Conservation (phyloP, 2,888 invertebrate genomes). For the Ditylenchus weischeri region DNA sequence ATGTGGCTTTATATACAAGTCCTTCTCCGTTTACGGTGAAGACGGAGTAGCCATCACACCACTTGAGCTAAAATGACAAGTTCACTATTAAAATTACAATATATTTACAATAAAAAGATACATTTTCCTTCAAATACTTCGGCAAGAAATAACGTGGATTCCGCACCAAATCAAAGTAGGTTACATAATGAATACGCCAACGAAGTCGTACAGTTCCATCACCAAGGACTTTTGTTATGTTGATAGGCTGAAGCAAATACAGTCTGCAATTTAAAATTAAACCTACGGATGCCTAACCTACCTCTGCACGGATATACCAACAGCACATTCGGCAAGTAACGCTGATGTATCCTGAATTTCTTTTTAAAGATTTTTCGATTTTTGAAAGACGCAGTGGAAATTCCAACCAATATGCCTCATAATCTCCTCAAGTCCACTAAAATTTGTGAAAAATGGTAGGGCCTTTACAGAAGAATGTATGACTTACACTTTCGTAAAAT, state of each 20-base stretch:
- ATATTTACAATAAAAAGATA: conserved; percentile 12
- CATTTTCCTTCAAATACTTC: conserved; percentile 25
- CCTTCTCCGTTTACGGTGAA: conserved; percentile 55
- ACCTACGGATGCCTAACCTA: conserved; percentile 15
- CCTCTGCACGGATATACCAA: conserved; percentile 50
- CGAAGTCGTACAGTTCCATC: conserved; percentile 56
- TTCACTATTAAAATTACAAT: background rate
- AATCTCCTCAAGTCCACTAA: conserved; percentile 42
- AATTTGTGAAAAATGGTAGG: conserved; percentile 8
- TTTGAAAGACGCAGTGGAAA: background rate
- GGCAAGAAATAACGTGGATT: conserved; percentile 12
- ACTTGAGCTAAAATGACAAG: conserved; percentile 41
- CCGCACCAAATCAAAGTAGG: conserved; percentile 24
- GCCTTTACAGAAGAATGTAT: background rate
- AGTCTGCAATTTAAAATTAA: background rate
- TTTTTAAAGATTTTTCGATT: no score
- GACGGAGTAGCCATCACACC: conserved; percentile 56
- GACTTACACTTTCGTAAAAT: background rate
- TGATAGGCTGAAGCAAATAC: conserved; percentile 23
- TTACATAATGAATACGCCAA: conserved; percentile 51
- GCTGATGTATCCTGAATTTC: conserved; percentile 31
- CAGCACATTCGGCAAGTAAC: conserved; percentile 39
- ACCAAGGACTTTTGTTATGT: conserved; percentile 46
- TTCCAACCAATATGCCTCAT: conserved; percentile 44
- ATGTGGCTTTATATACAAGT: conserved; percentile 45